These are phyloP conservation scores for Drosophila siamana DNA, from an alignment of 2,888 invertebrate genomes.

Conservation along the genomic window DNA sequence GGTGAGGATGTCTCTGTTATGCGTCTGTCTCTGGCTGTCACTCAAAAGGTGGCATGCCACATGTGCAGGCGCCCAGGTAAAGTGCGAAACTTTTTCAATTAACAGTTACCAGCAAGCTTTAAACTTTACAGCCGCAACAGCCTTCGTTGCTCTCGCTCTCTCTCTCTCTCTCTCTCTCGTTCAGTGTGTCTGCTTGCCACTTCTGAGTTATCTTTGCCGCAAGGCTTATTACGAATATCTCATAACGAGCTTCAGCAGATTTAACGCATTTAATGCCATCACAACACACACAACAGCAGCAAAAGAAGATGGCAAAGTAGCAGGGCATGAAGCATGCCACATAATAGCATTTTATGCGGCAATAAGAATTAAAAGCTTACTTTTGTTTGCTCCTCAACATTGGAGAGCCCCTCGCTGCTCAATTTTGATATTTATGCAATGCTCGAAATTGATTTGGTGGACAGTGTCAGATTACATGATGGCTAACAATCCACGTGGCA, in stretches of 20 bases:
- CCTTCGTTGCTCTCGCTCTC: background rate
- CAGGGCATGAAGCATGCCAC: slow-evolving; percentile 19
- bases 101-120: slow-evolving; percentile 70
- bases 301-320: background rate
- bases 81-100: slow-evolving; percentile 77
- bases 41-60: slow-evolving; percentile 51
- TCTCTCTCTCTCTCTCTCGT: background rate
- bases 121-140: slow-evolving; percentile 56
- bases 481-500: slow-evolving; percentile 45
- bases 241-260: slow-evolving; percentile 58
- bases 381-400: slow-evolving; percentile 21
- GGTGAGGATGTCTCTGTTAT: slow-evolving; percentile 26
- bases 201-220: slow-evolving; percentile 37
- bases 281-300: slow-evolving; percentile 3
- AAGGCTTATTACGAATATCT: slow-evolving; percentile 66
- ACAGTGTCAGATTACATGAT: slow-evolving; percentile 23
- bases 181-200: background rate
- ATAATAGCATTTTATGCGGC: slow-evolving; percentile 64
- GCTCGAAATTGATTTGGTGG: slow-evolving; percentile 37
- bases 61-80: slow-evolving; percentile 48
- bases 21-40: slow-evolving; percentile 46
- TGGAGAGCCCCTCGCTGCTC: background rate
- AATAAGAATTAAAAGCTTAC: slow-evolving; percentile 61
- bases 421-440: slow-evolving; percentile 41
- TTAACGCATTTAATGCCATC: slow-evolving; percentile 53